Evolutionary conservation across 2,888 invertebrate species (phyloP), one percentile per base, ranked within the genome.

Genomic region (Drosophila birchii): DNA sequence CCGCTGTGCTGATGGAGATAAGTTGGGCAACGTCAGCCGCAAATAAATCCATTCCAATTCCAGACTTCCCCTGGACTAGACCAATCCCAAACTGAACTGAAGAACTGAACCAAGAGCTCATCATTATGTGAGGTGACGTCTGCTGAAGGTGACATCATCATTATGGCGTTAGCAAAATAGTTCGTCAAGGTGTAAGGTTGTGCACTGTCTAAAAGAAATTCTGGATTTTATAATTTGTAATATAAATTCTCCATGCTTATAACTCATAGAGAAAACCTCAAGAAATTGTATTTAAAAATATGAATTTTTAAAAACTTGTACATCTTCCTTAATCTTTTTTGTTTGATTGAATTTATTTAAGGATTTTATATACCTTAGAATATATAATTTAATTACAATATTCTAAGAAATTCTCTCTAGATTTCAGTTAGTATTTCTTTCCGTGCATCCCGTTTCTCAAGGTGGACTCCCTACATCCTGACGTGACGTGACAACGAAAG

Each of bases 81-180:
- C 45, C 78, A 53, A 78, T 53, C 49, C 61, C 32, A 43, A 26
- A 4, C 47, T 32, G 38, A 26, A 11, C 43, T 5, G 47, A 41
- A n/a, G n/a, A n/a, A n/a, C n/a, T n/a, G 58, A 26, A 59, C 59
- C 66, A 20, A 34, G 51, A 53, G 64, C 72, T 69, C 71, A 79
- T 81, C 76, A 72, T 79, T 74, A 72, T 60, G 71, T 58, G 72
- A 56, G 60, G 43, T 38, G 54, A 60, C 20, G 69, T 57, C 55
- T 44, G 70, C 45, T 55, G 70, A 58, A 60, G 80, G 88, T 87
- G 89, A 89, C 90, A 86, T 86, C 88, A 86, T 86, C 86, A 86
- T 86, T 80, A 89, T 86, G 72, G 62, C 61, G 34, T 70, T 67
- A 75, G 76, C 34, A 51, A 61, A 77, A 44, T 70, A 84, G 67